A percentile compares a stretch with the other conserved stretches of the same genome.
Evolutionary conservation across 2,113 vertebrate species (phyloP).

Genomic region (Pteruthius melanotis): DNA sequence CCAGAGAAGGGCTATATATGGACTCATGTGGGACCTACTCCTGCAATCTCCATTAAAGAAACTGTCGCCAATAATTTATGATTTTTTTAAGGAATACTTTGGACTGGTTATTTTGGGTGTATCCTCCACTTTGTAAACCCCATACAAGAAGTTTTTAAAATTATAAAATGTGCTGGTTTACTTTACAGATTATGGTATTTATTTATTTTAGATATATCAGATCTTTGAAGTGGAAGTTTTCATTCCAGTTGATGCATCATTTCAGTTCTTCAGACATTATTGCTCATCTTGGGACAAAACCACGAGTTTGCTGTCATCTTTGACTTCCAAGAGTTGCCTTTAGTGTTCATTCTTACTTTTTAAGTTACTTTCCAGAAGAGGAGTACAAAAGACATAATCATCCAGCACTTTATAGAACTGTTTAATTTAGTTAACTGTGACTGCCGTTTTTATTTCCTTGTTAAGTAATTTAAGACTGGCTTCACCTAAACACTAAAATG

Average conservation of each 20-base stretch:
- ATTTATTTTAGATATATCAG: constrained; percentile 16
- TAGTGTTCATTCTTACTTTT: not conserved
- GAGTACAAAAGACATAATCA: not conserved
- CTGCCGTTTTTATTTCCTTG: not conserved
- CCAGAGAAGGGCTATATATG: constrained; percentile 96
- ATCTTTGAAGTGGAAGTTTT: not conserved
- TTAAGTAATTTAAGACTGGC: not conserved
- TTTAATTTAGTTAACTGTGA: not conserved
- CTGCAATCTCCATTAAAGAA: constrained; percentile 87
- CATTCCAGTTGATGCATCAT: not conserved
- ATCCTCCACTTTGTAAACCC: not conserved
- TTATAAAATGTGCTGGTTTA: not conserved
- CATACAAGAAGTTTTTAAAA: not conserved
- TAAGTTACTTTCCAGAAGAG: not conserved
- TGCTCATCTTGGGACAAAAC: not conserved
- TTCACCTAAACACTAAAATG: not conserved
- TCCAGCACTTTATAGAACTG: not conserved
- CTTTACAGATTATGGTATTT: not conserved
- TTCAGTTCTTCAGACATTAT: not conserved
- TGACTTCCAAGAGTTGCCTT: not conserved
- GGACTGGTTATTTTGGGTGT: not conserved
- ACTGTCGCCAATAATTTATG: constrained; percentile 81
- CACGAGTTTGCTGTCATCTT: not conserved
- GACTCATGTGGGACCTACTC: constrained; percentile 92
- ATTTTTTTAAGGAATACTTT: not conserved